A percentile compares a stretch with the other conserved stretches of the same genome.
phyloP scores from a whole-genome alignment of 2,888 invertebrate species.

The Drosophila subsilvestris region DNA sequence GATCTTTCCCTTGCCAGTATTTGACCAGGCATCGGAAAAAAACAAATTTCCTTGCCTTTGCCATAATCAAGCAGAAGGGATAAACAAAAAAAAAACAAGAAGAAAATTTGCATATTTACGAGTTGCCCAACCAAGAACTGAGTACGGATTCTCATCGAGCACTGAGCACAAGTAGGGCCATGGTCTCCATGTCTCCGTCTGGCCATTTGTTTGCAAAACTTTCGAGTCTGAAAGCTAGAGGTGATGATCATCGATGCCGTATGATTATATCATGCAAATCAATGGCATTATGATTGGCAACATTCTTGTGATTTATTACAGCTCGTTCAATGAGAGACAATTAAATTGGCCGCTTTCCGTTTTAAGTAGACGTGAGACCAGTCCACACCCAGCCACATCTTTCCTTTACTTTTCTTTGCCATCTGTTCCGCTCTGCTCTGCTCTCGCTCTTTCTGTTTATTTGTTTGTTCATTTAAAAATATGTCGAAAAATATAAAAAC shows the following conservation, averaged over 20 bases:
- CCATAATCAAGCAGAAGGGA: slow-evolving; percentile 44
- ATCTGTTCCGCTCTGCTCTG: background rate
- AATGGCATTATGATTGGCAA: no score
- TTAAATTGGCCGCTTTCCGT: slow-evolving; percentile 54
- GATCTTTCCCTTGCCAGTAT: background rate
- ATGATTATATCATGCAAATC: no score
- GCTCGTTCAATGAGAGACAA: slow-evolving; percentile 58
- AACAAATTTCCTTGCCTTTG: slow-evolving; percentile 29
- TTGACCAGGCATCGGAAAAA: slow-evolving; percentile 21
- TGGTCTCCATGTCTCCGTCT: background rate
- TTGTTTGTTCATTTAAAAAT: slow-evolving; percentile 17
- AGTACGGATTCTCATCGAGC: background rate
- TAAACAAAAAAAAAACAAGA: slow-evolving; percentile 6
- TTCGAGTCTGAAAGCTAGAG: background rate
- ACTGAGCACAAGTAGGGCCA: background rate
- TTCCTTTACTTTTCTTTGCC: slow-evolving; percentile 1
- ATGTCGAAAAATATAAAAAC: slow-evolving; percentile 41
- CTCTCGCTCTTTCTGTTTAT: background rate
- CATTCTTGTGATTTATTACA: slow-evolving; percentile 62
- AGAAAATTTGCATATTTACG: slow-evolving; percentile 69
- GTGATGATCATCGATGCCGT: no score
- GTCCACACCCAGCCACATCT: background rate
- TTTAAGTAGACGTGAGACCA: slow-evolving; percentile 2
- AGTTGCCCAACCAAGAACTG: background rate
- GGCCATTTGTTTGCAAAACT: background rate